phyloP scores from a whole-genome alignment of 2,113 vertebrate species.

The Odobenus rosmarus region DNA sequence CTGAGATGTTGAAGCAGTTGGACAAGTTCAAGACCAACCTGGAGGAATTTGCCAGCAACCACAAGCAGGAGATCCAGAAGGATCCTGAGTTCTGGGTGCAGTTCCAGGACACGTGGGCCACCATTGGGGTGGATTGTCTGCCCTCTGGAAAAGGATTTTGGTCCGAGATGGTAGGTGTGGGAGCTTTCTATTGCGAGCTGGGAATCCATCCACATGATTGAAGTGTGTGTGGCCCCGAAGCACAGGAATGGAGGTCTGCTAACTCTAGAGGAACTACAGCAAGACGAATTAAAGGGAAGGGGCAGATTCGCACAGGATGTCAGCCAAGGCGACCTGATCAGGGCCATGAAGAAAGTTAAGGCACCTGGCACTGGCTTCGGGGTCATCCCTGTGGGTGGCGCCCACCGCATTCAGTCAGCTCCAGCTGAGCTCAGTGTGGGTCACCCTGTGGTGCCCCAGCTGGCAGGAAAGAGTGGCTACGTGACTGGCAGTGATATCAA shows the following conservation, averaged over 20 bases:
- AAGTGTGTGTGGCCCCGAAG: constrained; percentile 95
- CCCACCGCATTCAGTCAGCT: constrained; percentile 95
- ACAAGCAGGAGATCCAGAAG: constrained; percentile 96
- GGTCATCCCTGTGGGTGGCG: constrained; percentile 95
- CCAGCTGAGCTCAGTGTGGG: constrained; percentile 98
- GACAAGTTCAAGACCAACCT: constrained; percentile 95
- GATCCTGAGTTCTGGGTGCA: constrained; percentile 94
- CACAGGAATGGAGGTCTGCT: constrained; percentile 97
- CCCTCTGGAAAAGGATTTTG: constrained; percentile 99
- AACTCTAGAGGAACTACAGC: constrained; percentile 95
- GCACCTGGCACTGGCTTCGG: constrained; percentile 94
- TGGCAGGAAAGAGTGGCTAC: constrained; percentile 96
- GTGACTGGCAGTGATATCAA: constrained; percentile 94
- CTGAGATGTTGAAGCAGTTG: constrained; percentile 98
- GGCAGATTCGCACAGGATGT: constrained; percentile 96
- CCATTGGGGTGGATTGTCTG: constrained; percentile 95
- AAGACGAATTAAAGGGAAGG: constrained; percentile 93
- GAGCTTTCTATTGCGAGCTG: constrained; percentile 97
- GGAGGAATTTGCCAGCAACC: constrained; percentile 97
- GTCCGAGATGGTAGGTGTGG: constrained; percentile 97
- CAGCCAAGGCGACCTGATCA: constrained; percentile 95
- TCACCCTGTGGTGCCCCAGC: constrained; percentile 94
- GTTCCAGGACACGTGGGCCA: constrained; percentile 98
- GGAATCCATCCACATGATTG: constrained; percentile 97
- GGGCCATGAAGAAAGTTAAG: constrained; percentile 97